These are phyloP conservation scores for Daptonema setosum DNA, from an alignment of 2,888 invertebrate species.

Conservation along the genomic window DNA sequence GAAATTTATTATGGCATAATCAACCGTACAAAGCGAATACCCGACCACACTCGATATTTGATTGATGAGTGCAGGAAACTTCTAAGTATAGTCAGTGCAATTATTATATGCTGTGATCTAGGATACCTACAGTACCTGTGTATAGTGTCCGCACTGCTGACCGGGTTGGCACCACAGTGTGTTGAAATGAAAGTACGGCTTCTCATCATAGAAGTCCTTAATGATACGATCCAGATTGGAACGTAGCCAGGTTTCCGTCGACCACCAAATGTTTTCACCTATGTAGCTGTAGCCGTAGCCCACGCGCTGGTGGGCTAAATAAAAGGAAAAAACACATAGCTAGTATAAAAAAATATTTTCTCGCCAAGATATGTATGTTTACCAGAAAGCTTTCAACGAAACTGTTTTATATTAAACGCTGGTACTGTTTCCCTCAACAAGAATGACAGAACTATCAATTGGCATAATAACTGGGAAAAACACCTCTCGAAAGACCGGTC, in stretches of 20 bases:
- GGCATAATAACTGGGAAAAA: too few relatives aligned
- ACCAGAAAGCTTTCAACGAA: background rate
- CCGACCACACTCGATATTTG: too few relatives aligned
- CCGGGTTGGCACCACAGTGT: slow-evolving; percentile 2
- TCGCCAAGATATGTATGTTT: background rate
- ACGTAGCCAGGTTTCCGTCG: slow-evolving; percentile 4
- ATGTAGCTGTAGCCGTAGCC: background rate
- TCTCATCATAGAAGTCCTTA: slow-evolving; percentile 9
- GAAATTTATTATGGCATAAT: too few relatives aligned
- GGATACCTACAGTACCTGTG: slow-evolving; percentile 4
- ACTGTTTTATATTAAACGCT: too few relatives aligned
- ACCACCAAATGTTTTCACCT: slow-evolving; percentile 11
- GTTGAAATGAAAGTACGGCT: slow-evolving; percentile 5
- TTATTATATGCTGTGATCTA: background rate
- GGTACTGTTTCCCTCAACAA: too few relatives aligned
- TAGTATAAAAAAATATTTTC: background rate
- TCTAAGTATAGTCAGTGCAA: background rate
- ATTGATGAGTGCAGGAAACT: background rate
- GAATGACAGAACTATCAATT: too few relatives aligned
- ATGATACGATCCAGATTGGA: slow-evolving; percentile 1
- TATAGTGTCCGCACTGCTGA: slow-evolving; percentile 10
- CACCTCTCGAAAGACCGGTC: too few relatives aligned
- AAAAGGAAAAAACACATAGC: background rate
- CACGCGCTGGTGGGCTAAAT: background rate
- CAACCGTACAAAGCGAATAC: too few relatives aligned